Conservation (phyloP, 2,888 invertebrate genomes). For the Polydrusus pterygomalis region DNA sequence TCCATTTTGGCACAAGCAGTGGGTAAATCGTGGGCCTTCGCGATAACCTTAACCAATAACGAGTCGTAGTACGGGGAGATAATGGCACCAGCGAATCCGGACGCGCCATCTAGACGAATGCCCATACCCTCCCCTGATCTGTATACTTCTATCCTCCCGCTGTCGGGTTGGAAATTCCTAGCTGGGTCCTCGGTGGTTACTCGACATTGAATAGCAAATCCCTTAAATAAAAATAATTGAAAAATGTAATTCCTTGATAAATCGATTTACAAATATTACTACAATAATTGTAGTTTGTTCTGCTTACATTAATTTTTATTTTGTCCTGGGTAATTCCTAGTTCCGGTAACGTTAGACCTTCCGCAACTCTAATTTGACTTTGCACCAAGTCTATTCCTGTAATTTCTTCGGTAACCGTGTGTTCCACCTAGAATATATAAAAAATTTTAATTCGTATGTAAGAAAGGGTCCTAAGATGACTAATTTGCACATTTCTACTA, state of each 20-base stretch:
- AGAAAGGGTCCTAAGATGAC: too few relatives aligned
- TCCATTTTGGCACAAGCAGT: conserved; percentile 97
- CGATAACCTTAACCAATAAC: conserved; percentile 92
- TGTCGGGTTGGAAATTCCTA: conserved; percentile 97
- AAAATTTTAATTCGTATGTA: too few relatives aligned
- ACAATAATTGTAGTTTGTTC: too few relatives aligned
- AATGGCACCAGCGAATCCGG: conserved; percentile 97
- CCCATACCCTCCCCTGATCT: conserved; percentile 99
- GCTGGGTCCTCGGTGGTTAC: conserved; percentile 99
- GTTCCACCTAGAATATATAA: conserved; percentile 82
- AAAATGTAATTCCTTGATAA: too few relatives aligned
- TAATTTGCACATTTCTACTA: too few relatives aligned
- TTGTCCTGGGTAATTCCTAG: conserved; percentile 92
- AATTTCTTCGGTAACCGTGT: conserved; percentile 99
- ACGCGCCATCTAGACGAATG: conserved; percentile 97
- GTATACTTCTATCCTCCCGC: conserved; percentile 96
- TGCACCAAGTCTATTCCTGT: conserved; percentile 99
- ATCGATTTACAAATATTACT: too few relatives aligned
- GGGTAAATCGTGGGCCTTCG: conserved; percentile 92
- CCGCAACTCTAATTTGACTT: conserved; percentile 96
- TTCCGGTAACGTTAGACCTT: conserved; percentile 95
- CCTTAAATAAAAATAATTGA: conserved; percentile 69
- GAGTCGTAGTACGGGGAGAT: conserved; percentile 99
- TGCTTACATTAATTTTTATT: conserved; percentile 80
- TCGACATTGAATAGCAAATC: conserved; percentile 97